Evolutionary conservation across 37 sponge, comb jelly and placozoan genomes (phyloP).

Genomic region (Ianthella basta): DNA sequence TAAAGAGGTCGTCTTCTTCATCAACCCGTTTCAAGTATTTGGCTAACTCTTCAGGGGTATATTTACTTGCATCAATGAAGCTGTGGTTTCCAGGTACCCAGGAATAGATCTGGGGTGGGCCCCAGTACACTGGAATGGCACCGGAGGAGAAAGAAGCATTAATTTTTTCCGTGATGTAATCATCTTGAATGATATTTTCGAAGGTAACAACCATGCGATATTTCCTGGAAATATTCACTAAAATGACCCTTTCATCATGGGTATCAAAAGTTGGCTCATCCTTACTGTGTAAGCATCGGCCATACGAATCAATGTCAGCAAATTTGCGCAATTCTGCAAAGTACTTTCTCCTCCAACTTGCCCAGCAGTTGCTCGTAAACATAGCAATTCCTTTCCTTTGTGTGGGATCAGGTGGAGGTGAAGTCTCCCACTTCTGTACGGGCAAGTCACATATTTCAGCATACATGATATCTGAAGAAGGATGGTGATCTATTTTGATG

Average conservation of each 20-base stretch:
- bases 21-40: not conserved
- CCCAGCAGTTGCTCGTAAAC: too few relatives aligned
- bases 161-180: not conserved
- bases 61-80: not conserved
- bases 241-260: too few relatives aligned
- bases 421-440: too few relatives aligned
- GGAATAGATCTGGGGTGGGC: not conserved
- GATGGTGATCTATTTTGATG: too few relatives aligned
- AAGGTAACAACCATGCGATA: not conserved
- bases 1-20: not conserved
- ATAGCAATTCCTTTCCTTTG: too few relatives aligned
- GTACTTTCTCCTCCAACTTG: not conserved
- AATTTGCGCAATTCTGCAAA: not conserved
- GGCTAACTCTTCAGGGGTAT: not conserved
- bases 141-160: not conserved
- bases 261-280: not conserved
- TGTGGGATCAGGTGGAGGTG: too few relatives aligned
- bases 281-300: not conserved
- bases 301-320: not conserved
- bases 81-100: conserved; percentile 20
- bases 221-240: not conserved
- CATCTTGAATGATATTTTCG: not conserved
- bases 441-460: too few relatives aligned
- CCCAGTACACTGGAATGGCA: not conserved
- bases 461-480: too few relatives aligned